phyloP scores from a whole-genome alignment of 2,113 vertebrate species.

The Cyprinodon brontotheroides region DNA sequence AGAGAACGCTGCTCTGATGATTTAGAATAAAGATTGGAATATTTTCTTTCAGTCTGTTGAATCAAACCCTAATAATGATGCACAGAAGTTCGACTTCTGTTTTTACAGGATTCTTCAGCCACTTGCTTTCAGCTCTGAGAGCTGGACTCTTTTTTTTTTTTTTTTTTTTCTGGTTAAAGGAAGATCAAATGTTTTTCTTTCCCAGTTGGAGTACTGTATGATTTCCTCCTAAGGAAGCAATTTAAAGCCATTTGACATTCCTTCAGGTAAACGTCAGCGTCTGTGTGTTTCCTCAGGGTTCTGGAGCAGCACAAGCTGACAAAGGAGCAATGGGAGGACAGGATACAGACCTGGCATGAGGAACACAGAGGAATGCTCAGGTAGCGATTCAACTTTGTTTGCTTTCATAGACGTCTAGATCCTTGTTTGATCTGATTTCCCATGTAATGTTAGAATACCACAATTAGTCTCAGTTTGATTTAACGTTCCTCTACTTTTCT shows the following conservation, averaged over 20 bases:
- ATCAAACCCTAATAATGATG: not conserved
- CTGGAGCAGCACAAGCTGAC: constrained; percentile 98
- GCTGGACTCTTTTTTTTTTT: not conserved
- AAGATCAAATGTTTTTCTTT: not conserved
- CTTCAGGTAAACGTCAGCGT: constrained; percentile 21
- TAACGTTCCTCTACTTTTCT: not conserved
- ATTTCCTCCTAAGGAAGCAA: constrained; percentile 44
- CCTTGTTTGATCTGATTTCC: not conserved
- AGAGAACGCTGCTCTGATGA: no score
- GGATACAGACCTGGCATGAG: constrained; percentile 98
- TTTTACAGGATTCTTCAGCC: not conserved
- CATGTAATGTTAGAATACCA: not conserved
- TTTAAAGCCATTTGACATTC: constrained; percentile 19
- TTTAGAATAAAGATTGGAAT: no score
- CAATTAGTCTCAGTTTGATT: not conserved
- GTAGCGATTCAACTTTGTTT: constrained; percentile 63
- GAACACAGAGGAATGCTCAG: constrained; percentile 96
- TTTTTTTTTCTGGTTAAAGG: not conserved
- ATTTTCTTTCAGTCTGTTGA: no score
- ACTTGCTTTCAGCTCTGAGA: not conserved
- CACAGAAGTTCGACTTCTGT: no score
- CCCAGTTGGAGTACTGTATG: constrained; percentile 10
- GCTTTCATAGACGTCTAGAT: not conserved
- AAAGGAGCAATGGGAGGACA: constrained; percentile 98
- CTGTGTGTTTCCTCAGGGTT: constrained; percentile 78